These are phyloP conservation scores for Nebria brevicollis DNA, from an alignment of 2,888 invertebrate genomes.

Conservation along the genomic window DNA sequence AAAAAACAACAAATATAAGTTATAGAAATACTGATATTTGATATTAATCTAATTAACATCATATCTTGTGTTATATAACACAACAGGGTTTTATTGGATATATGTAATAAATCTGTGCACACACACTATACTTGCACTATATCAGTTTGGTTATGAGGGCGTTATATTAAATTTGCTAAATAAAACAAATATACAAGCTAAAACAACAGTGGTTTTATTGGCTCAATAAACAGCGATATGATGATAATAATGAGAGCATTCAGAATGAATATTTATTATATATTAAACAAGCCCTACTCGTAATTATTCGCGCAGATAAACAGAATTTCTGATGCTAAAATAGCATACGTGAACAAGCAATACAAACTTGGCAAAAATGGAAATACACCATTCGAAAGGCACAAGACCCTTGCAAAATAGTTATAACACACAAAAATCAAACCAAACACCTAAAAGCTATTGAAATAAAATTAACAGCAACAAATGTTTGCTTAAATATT, in stretches of 20 bases:
- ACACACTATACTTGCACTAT: too few relatives aligned
- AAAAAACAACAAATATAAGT: too few relatives aligned
- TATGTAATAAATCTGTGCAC: too few relatives aligned
- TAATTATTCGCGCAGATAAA: neutral
- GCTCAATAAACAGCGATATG: slow-evolving; percentile 8
- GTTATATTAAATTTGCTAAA: neutral
- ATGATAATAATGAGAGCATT: slow-evolving; percentile 13
- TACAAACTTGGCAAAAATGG: neutral
- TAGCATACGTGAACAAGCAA: neutral
- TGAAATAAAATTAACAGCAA: too few relatives aligned
- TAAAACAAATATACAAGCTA: slow-evolving; percentile 7
- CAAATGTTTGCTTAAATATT: too few relatives aligned
- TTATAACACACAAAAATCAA: neutral
- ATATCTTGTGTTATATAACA: too few relatives aligned
- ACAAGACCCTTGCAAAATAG: neutral
- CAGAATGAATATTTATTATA: slow-evolving; percentile 26
- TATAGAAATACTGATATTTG: too few relatives aligned
- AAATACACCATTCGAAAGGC: neutral
- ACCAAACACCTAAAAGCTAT: too few relatives aligned
- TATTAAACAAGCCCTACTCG: slow-evolving; percentile 10
- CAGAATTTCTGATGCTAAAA: slow-evolving; percentile 7
- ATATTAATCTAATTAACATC: too few relatives aligned
- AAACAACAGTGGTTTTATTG: slow-evolving; percentile 10
- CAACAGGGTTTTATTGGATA: too few relatives aligned
- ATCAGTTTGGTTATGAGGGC: neutral